Evolutionary conservation across 2,797 vertebrate species (phyloP).

Genomic region (Threskiornis aethiopicus): DNA sequence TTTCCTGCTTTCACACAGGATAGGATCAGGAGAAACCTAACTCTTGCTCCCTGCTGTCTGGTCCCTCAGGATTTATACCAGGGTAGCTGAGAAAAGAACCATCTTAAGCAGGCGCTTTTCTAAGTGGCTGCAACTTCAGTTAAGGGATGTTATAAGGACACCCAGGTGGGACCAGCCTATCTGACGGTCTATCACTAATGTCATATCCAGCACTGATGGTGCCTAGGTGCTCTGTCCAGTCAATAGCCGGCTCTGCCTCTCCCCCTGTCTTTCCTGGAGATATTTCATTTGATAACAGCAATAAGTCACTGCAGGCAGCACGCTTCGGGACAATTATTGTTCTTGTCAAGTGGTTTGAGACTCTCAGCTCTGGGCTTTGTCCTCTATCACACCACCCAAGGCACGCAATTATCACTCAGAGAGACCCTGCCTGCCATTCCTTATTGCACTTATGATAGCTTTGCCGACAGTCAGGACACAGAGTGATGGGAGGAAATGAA

Average conservation of each 20-base stretch:
- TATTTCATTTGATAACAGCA: conserved; percentile 35
- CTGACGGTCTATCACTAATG: not conserved
- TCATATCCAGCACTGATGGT: not conserved
- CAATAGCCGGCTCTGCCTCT: not conserved
- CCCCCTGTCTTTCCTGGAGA: not conserved
- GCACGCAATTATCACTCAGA: conserved; percentile 53
- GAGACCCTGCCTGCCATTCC: conserved; percentile 40
- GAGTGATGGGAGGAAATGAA: conserved; percentile 14
- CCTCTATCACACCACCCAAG: conserved; percentile 53
- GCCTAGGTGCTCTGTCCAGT: not conserved
- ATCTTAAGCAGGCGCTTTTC: not conserved
- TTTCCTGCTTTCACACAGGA: not conserved
- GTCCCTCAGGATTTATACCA: not conserved
- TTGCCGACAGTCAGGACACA: not conserved
- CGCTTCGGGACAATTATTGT: conserved; percentile 12
- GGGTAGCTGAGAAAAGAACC: not conserved
- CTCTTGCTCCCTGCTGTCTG: not conserved
- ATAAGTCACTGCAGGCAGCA: conserved; percentile 31
- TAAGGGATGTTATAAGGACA: not conserved
- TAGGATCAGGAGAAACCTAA: not conserved
- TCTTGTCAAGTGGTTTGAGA: conserved; percentile 51
- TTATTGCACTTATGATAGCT: conserved; percentile 7
- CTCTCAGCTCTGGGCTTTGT: conserved; percentile 36
- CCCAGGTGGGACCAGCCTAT: not conserved
- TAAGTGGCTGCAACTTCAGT: not conserved